phyloP scores from a whole-genome alignment of 2,888 invertebrate genomes.

The Drosophila paramelanica region DNA sequence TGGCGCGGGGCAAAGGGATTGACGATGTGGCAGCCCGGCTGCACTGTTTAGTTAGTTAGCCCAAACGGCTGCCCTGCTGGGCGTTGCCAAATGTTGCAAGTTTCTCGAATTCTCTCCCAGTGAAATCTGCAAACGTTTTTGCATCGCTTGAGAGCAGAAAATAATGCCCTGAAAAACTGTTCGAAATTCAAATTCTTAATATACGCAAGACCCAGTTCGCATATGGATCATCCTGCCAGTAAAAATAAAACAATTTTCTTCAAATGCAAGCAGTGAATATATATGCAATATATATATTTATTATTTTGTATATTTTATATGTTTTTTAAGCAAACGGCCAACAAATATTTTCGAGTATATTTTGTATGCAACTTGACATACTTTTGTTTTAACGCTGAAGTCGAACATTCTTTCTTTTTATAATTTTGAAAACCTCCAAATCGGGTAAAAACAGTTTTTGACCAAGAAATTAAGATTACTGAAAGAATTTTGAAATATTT shows the following conservation, averaged over 20 bases:
- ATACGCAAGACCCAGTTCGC: neutral
- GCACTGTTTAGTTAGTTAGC: neutral
- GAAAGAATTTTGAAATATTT: too few relatives aligned
- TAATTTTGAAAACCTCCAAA: too few relatives aligned
- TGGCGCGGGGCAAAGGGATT: neutral
- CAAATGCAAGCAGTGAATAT: slow-evolving; percentile 55
- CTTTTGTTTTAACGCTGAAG: too few relatives aligned
- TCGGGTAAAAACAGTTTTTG: too few relatives aligned
- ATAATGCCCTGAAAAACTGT: neutral
- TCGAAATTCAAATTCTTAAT: neutral
- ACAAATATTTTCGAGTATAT: slow-evolving; percentile 20
- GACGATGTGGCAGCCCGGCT: neutral
- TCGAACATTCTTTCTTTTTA: too few relatives aligned
- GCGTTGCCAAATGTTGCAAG: neutral
- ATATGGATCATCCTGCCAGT: neutral
- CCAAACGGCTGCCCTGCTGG: neutral
- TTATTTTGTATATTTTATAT: slow-evolving; percentile 18
- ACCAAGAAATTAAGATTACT: too few relatives aligned
- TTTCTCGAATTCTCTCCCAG: slow-evolving; percentile 2
- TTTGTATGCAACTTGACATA: neutral
- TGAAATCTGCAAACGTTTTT: neutral
- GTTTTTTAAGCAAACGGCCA: slow-evolving; percentile 30
- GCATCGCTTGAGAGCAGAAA: neutral
- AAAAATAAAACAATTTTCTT: slow-evolving; percentile 16
- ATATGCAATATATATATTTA: slow-evolving; percentile 41